Conservation (phyloP, 2,113 vertebrate species). For the Dromaius novaehollandiae region DNA sequence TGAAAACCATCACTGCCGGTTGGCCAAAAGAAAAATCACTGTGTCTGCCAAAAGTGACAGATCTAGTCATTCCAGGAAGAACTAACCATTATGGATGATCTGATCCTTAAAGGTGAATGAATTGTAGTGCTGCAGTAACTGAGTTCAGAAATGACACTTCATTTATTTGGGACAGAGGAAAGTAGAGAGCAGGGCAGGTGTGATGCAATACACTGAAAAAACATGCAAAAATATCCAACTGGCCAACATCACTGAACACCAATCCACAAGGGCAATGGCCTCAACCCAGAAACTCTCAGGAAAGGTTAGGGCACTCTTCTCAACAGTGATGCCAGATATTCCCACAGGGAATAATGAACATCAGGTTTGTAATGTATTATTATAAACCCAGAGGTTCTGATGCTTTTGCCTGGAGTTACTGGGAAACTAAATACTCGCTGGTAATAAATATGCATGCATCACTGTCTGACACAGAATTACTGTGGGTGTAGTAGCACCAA, state of each 20-base stretch:
- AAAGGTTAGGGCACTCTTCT: neutral
- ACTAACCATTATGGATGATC: neutral
- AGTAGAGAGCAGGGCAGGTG: neutral
- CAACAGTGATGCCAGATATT: neutral
- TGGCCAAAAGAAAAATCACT: neutral
- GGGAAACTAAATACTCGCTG: neutral
- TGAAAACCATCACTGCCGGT: neutral
- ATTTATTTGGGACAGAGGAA: neutral
- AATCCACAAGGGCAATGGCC: neutral
- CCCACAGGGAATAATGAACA: neutral
- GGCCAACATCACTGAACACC: neutral
- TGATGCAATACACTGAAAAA: neutral
- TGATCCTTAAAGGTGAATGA: neutral
- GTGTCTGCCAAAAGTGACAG: neutral
- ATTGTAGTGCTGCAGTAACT: neutral
- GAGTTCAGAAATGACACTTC: neutral
- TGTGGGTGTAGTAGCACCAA: neutral
- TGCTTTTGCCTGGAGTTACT: neutral
- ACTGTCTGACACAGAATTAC: neutral
- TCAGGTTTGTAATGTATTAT: neutral
- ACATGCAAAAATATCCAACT: neutral
- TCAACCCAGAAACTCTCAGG: neutral
- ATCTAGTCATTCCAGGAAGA: neutral
- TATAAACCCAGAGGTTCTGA: neutral
- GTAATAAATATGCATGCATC: neutral